These are phyloP conservation scores for Notarius lentiginosus DNA, from an alignment of 2,113 vertebrate species.

Conservation along the genomic window DNA sequence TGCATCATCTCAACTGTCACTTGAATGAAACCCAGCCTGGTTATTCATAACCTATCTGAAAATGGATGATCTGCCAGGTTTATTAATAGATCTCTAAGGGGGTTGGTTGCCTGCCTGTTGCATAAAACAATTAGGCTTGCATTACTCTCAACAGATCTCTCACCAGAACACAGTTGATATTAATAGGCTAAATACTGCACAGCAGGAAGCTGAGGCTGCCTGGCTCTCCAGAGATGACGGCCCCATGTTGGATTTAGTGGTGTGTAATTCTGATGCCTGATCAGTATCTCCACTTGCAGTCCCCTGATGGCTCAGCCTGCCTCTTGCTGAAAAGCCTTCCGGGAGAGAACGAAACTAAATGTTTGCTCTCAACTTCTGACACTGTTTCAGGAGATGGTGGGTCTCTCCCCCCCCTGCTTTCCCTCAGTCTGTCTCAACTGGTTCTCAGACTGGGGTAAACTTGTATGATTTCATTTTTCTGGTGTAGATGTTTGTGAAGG, in stretches of 20 bases:
- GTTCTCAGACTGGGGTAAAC: background rate
- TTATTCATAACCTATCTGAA: slow-evolving; percentile 54
- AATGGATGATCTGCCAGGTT: slow-evolving; percentile 51
- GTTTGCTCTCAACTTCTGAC: slow-evolving; percentile 41
- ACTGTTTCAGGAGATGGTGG: slow-evolving; percentile 14
- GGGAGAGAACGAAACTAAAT: slow-evolving; percentile 35
- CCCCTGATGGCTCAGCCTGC: slow-evolving; percentile 37
- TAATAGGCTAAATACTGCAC: slow-evolving; percentile 50
- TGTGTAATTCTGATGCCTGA: slow-evolving; percentile 37
- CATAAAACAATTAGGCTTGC: slow-evolving; percentile 57
- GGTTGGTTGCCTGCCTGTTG: slow-evolving; percentile 53
- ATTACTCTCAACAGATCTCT: slow-evolving; percentile 53
- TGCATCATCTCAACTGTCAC: slow-evolving; percentile 45
- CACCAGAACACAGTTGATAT: slow-evolving; percentile 52
- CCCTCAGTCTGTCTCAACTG: background rate
- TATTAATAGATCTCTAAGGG: slow-evolving; percentile 49
- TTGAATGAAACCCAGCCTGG: slow-evolving; percentile 45
- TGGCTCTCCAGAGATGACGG: slow-evolving; percentile 49
- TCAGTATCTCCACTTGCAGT: slow-evolving; percentile 45
- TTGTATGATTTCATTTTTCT: background rate
- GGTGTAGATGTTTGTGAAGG: background rate
- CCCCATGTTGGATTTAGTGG: slow-evolving; percentile 34
- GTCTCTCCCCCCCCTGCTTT: background rate
- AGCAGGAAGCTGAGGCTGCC: slow-evolving; percentile 44
- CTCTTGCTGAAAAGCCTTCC: slow-evolving; percentile 45